Conservation (phyloP, 2,888 invertebrate species). For the Alviniconcha strummeri region DNA sequence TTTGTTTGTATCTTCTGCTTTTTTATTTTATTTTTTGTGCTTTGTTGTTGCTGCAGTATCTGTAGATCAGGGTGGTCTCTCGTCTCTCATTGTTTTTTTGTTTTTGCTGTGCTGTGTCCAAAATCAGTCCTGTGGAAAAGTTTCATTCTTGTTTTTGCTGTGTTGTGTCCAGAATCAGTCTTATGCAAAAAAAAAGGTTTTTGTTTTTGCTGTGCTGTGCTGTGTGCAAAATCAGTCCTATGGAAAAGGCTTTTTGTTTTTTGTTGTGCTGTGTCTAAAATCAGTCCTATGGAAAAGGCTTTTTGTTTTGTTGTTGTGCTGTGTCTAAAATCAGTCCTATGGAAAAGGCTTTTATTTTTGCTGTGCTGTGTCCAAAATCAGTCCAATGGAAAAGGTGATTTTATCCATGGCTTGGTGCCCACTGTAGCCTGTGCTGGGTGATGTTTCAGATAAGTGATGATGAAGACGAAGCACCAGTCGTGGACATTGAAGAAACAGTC, state of each 20-base stretch:
- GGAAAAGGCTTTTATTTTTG: not conserved
- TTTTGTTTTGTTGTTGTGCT: not conserved
- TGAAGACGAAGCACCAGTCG: slow-evolving; percentile 72
- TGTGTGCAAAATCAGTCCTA: not conserved
- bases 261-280: not conserved
- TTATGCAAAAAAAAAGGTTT: not conserved
- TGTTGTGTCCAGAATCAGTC: not conserved
- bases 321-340: not conserved
- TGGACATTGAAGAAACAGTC: slow-evolving; percentile 93
- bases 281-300: no score
- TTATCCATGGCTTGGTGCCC: not conserved
- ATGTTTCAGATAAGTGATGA: slow-evolving; percentile 13
- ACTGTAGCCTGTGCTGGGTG: not conserved
- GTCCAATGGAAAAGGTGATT: not conserved
- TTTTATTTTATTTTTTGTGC: no score
- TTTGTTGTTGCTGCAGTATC: no score
- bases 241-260: not conserved
- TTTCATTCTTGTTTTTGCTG: not conserved
- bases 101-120: not conserved
- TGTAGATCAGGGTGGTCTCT: not conserved
- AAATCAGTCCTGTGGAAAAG: not conserved
- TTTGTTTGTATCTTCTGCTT: no score
- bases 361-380: not conserved
- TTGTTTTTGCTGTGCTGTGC: not conserved
- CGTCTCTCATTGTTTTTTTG: not conserved